Percentiles rank a stretch among this genome's conserved stretches.
phyloP scores from a whole-genome alignment of 1,140 invertebrate genomes.

The Drosophila mauritiana region DNA sequence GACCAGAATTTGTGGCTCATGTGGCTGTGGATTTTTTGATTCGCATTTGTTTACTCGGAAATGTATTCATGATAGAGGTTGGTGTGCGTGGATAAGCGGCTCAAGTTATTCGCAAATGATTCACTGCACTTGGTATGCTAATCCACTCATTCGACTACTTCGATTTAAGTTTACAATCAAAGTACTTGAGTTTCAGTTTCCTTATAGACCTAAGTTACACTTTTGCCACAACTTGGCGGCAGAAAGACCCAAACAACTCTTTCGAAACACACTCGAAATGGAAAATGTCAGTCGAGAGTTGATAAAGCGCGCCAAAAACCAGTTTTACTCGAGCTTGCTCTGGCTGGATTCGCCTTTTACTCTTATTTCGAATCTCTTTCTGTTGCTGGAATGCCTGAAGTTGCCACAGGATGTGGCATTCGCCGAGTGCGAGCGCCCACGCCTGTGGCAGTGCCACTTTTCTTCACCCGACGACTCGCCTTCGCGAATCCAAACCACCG shows the following conservation, averaged over 20 bases:
- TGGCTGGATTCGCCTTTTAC: neutral
- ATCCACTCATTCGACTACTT: neutral
- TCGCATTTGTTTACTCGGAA: conserved; percentile 30
- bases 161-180: neutral
- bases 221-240: conserved; percentile 10
- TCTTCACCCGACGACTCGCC: conserved; percentile 19
- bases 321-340: conserved; percentile 36
- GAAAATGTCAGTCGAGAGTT: conserved; percentile 45
- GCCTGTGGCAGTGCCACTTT: conserved; percentile 25
- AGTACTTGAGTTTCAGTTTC: neutral
- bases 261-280: conserved; percentile 26
- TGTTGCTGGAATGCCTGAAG: conserved; percentile 14
- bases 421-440: conserved; percentile 48
- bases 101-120: neutral
- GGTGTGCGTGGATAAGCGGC: neutral
- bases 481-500: conserved; percentile 8
- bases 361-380: neutral
- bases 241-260: neutral
- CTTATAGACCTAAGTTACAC: neutral
- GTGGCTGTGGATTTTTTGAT: conserved; percentile 5
- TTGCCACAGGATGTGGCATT: conserved; percentile 53
- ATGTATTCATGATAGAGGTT: neutral
- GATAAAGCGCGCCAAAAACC: conserved; percentile 72
- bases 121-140: conserved; percentile 12
- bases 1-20: conserved; percentile 8